Conservation (phyloP, 2,113 vertebrate genomes). For the Onychostruthus taczanowskii region DNA sequence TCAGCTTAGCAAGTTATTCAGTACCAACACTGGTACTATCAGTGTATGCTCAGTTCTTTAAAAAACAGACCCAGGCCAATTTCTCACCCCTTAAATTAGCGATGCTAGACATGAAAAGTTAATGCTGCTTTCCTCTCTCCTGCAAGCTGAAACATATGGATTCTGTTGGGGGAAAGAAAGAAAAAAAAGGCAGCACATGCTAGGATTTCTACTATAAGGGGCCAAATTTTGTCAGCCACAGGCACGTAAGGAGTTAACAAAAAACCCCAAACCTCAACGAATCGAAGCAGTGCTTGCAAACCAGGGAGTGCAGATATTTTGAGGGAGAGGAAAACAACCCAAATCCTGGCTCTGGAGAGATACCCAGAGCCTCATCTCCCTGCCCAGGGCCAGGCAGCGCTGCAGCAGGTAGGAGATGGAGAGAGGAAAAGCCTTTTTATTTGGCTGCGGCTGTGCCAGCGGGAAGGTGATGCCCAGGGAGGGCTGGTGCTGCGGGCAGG, state of each 20-base stretch:
- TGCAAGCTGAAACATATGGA: background rate
- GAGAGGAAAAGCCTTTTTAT: background rate
- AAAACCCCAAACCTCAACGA: background rate
- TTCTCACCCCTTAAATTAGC: background rate
- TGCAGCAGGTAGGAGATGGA: background rate
- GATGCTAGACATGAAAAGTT: background rate
- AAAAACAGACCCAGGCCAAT: background rate
- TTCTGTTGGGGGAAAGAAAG: background rate
- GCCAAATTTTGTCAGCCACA: background rate
- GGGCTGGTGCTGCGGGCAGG: background rate
- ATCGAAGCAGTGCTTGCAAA: background rate
- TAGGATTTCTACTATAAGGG: background rate
- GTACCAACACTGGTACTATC: background rate
- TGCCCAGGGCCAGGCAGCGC: background rate
- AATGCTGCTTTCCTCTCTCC: background rate
- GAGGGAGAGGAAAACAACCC: background rate
- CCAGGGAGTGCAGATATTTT: background rate
- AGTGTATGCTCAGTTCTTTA: background rate
- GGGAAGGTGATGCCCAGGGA: background rate
- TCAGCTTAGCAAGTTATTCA: background rate
- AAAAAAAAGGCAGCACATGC: background rate
- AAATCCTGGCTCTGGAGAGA: background rate
- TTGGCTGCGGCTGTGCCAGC: background rate
- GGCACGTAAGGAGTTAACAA: background rate
- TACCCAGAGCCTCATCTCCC: background rate